These are phyloP conservation scores for Porphyrio hochstetteri DNA, from an alignment of 2,113 vertebrate genomes.

Conservation along the genomic window DNA sequence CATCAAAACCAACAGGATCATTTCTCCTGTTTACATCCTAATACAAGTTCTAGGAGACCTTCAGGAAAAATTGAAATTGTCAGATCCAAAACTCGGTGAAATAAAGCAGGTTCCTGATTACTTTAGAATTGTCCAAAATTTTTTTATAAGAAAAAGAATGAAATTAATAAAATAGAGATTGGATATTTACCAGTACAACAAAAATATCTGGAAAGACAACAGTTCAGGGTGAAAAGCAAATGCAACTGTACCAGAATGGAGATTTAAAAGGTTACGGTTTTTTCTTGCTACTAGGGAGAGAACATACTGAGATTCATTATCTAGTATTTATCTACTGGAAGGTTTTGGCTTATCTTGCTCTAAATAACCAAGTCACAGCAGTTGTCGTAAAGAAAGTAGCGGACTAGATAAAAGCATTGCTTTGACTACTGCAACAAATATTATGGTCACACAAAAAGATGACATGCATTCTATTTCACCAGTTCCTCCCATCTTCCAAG, in stretches of 20 bases:
- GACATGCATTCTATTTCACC: neutral
- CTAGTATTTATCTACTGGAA: neutral
- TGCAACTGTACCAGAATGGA: neutral
- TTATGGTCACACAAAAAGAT: neutral
- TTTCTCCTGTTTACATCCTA: neutral
- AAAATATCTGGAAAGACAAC: neutral
- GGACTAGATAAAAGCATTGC: neutral
- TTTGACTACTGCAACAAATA: neutral
- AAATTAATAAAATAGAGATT: neutral
- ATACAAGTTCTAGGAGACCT: neutral
- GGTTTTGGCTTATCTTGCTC: neutral
- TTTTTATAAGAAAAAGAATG: neutral
- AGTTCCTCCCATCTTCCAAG: neutral
- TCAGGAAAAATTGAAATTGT: neutral
- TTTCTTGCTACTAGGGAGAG: neutral
- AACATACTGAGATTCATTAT: neutral
- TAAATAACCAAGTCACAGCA: neutral
- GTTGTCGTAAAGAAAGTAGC: neutral
- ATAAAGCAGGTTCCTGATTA: neutral
- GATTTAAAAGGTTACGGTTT: neutral
- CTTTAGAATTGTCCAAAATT: neutral
- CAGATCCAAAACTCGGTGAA: neutral
- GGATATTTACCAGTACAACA: neutral
- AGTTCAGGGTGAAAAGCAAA: neutral
- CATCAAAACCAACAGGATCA: neutral